Evolutionary conservation across 2,113 vertebrate species (phyloP), one percentile per base, ranked within the genome.

Genomic region (Picathartes gymnocephalus): DNA sequence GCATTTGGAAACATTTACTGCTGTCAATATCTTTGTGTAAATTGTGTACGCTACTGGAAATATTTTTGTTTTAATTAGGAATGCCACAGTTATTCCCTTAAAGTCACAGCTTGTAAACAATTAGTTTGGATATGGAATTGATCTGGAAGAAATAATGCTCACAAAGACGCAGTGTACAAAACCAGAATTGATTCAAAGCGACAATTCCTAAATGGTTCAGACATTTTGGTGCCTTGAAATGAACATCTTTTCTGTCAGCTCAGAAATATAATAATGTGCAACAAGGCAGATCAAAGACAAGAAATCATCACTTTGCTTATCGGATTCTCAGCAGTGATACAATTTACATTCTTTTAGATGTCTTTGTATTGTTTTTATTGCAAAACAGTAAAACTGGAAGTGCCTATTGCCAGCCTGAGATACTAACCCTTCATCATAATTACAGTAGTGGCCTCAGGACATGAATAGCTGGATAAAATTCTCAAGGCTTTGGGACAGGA

Each of bases 221-320:
- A 98, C 98, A 97, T 97, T 92, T 96, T 96, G 98, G 98, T 98
- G 98, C 98, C 98, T 98, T 94, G 93, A 97, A 98, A 97, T 94
- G 95, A 98, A 96, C 93, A 96, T 97, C 80, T 97, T 95, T 86
- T 95, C 91, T 98, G 97, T 97, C 96, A 97, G 97, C 96, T 97
- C 91, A 94, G 97, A 98, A 98, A 98, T 91, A 60, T 23, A 95
- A 95, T 97, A 86, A 95, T 78, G 66, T 9, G 31, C 25, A 89
- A 73, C 64, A 72, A 72, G 44, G 81, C 74, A 90, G 85, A 96
- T 91, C 69, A 97, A 97, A 97, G 81, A n/a, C 47, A 62, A 71
- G 69, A 61, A 93, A 94, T 95, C 85, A 94, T 90, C 73, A 45
- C 31, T 92, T 72, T 95, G 60, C 31, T 94, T 94, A 96, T 94